Conservation (phyloP, 2,888 invertebrate genomes). For the Vesta saturnalis region DNA sequence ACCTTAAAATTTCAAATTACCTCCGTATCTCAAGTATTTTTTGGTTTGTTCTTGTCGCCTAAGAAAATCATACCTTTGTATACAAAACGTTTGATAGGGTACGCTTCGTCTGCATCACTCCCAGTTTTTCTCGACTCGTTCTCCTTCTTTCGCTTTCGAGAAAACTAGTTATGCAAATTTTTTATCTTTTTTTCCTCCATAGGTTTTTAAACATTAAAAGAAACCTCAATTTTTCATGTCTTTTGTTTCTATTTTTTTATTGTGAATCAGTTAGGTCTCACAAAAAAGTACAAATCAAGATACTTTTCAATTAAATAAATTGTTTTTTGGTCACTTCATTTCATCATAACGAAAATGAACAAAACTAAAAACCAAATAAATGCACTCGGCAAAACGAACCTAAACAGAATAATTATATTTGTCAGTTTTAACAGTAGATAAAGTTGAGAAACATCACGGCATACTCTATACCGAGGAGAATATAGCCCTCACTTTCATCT, state of each 20-base stretch:
- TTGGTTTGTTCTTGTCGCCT: slow-evolving; percentile 2
- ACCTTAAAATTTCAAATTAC: not conserved
- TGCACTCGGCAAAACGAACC: too few relatives aligned
- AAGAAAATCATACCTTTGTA: slow-evolving; percentile 8
- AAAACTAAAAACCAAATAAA: too few relatives aligned
- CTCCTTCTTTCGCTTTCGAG: not conserved
- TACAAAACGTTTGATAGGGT: slow-evolving; percentile 7
- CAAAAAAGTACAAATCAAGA: not conserved
- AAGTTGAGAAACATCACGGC: too few relatives aligned
- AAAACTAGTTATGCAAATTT: not conserved
- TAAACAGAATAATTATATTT: too few relatives aligned
- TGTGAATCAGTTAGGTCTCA: not conserved
- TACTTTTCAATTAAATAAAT: not conserved
- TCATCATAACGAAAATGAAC: not conserved
- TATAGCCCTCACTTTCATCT: too few relatives aligned
- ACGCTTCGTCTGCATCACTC: not conserved
- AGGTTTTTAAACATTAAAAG: not conserved
- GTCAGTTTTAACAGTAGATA: too few relatives aligned
- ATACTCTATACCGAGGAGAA: too few relatives aligned
- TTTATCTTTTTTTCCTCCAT: not conserved
- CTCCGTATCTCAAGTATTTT: too few relatives aligned
- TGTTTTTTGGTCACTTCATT: not conserved
- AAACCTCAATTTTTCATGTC: not conserved
- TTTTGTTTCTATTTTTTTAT: too few relatives aligned
- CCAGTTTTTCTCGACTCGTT: too few relatives aligned